Conservation (phyloP, 2,797 vertebrate genomes). For the Rhinatrema bivittatum region DNA sequence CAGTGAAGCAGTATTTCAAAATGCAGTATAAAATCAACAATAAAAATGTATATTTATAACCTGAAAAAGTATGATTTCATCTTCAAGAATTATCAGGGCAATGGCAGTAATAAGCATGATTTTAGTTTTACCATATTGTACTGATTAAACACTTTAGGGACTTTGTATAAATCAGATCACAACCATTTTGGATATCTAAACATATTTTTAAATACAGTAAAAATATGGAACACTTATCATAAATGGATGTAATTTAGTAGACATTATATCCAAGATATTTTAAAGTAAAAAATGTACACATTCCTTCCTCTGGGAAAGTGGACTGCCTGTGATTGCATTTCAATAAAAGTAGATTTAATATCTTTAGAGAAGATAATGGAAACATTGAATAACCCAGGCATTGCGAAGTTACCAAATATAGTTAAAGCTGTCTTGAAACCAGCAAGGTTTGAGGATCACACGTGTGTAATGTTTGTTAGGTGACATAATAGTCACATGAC, state of each 20-base stretch:
- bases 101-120: slow-evolving; percentile 69
- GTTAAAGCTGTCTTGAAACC: too few relatives aligned
- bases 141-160: slow-evolving; percentile 67
- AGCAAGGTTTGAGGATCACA: too few relatives aligned
- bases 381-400: slow-evolving; percentile 20
- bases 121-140: slow-evolving; percentile 70
- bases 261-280: slow-evolving; percentile 51
- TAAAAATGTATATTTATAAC: slow-evolving; percentile 78
- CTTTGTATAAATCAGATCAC: slow-evolving; percentile 70
- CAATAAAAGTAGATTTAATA: slow-evolving; percentile 52
- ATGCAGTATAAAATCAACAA: slow-evolving; percentile 71
- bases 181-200: slow-evolving; percentile 62
- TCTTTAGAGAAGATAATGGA: slow-evolving; percentile 43
- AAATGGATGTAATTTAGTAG: slow-evolving; percentile 68
- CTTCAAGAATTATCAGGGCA: slow-evolving; percentile 73
- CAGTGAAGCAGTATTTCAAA: slow-evolving; percentile 76
- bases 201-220: slow-evolving; percentile 65
- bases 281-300: slow-evolving; percentile 50
- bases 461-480: too few relatives aligned
- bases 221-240: slow-evolving; percentile 61
- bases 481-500: too few relatives aligned
- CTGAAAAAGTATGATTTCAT: slow-evolving; percentile 76
- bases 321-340: slow-evolving; percentile 29
- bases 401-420: too few relatives aligned
- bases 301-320: slow-evolving; percentile 44